Conservation (phyloP, 1,140 invertebrate genomes). For the Drosophila funebris region DNA sequence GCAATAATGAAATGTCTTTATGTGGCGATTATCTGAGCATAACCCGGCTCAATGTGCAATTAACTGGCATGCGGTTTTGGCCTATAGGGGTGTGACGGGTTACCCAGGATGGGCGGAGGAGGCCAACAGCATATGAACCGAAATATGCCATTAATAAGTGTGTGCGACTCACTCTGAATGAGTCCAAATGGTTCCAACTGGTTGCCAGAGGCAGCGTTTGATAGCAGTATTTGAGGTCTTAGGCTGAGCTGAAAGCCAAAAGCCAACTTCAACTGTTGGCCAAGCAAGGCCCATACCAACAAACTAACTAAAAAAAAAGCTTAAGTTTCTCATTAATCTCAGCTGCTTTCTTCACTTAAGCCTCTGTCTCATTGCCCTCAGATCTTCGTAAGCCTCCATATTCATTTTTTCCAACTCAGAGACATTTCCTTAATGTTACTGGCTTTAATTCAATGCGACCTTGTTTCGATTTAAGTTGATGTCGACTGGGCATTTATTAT, state of each 20-base stretch:
- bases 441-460: constrained; percentile 16
- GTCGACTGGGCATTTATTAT: too few species aligned
- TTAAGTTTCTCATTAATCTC: not conserved
- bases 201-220: constrained; percentile 2
- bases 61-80: constrained; percentile 52
- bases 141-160: constrained; percentile 12
- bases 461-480: not conserved
- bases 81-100: constrained; percentile 3
- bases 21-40: constrained; percentile 76
- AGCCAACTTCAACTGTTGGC: not conserved
- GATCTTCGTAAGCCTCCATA: not conserved
- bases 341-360: not conserved
- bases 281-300: not conserved
- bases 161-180: not conserved
- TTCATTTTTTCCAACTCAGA: not conserved
- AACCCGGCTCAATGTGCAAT: constrained; percentile 67
- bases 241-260: not conserved
- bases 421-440: not conserved
- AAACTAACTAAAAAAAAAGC: not conserved
- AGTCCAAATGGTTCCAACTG: not conserved
- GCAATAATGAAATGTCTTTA: constrained; percentile 75
- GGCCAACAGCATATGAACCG: not conserved
- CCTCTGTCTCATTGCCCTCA: not conserved
- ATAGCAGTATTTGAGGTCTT: not conserved
- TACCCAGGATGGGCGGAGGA: too few species aligned